Evolutionary conservation across 2,888 invertebrate genomes (phyloP).

Genomic region (Lymantria monacha): DNA sequence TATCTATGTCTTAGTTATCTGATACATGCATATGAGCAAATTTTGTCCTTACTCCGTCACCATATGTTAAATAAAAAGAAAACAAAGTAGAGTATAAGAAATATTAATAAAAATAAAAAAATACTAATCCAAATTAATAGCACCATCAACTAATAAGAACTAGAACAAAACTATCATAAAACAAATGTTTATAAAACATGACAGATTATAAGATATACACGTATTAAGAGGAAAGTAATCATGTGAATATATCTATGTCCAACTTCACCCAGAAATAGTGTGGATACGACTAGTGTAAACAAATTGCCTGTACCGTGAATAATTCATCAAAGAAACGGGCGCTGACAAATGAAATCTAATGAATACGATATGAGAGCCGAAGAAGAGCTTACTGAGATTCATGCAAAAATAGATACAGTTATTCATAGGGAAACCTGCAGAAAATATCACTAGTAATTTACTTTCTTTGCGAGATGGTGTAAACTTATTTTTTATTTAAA

Average conservation of each 20-base stretch:
- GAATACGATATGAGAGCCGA: slow-evolving; percentile 72
- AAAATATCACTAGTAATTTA: slow-evolving; percentile 30
- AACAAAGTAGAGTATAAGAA: background rate
- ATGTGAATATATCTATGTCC: slow-evolving; percentile 46
- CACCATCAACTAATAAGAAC: background rate
- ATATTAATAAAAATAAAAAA: background rate
- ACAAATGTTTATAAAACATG: slow-evolving; percentile 13
- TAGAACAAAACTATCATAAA: slow-evolving; percentile 1
- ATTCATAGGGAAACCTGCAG: slow-evolving; percentile 17
- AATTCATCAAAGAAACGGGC: slow-evolving; percentile 73
- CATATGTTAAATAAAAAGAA: background rate
- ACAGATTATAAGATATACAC: slow-evolving; percentile 13
- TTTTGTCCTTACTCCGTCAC: background rate
- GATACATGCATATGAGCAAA: no score
- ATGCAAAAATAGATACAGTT: slow-evolving; percentile 40
- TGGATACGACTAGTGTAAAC: slow-evolving; percentile 59
- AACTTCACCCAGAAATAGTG: slow-evolving; percentile 51
- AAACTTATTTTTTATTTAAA: no score
- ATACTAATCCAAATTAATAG: background rate
- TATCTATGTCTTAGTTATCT: no score
- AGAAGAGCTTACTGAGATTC: slow-evolving; percentile 53
- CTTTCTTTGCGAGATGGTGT: slow-evolving; percentile 13
- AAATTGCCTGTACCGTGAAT: slow-evolving; percentile 70
- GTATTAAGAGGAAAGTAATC: slow-evolving; percentile 42
- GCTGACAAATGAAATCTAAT: slow-evolving; percentile 79